A percentile compares a stretch with the other conserved stretches of the same genome.
Conservation (phyloP, 2,888 invertebrate species). For the Seira sanloemensis region DNA sequence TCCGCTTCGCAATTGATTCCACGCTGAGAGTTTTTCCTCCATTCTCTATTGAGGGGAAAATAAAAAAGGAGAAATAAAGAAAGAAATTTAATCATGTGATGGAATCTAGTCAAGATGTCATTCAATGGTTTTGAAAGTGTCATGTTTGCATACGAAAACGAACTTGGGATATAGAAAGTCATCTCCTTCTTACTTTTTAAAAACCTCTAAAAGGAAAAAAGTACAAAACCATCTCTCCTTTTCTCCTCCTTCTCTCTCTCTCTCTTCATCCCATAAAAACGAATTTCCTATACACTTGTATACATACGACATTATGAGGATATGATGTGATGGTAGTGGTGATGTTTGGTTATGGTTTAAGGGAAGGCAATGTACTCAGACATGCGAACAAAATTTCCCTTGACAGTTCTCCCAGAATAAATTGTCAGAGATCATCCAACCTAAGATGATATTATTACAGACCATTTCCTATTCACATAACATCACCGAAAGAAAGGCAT, state of each 20-base stretch:
- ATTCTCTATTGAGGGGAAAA: constrained; percentile 20
- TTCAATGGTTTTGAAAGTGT: constrained; percentile 63
- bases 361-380: background rate
- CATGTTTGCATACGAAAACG: constrained; percentile 60
- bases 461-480: constrained; percentile 65
- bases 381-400: constrained; percentile 44
- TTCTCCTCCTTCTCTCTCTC: constrained; percentile 7
- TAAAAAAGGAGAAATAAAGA: constrained; percentile 3
- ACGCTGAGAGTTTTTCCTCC: constrained; percentile 10
- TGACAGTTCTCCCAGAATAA: constrained; percentile 64
- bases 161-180: constrained; percentile 41
- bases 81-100: constrained; percentile 65
- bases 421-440: constrained; percentile 66
- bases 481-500: constrained; percentile 56
- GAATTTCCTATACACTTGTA: background rate
- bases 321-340: background rate
- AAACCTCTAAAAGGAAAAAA: constrained; percentile 25
- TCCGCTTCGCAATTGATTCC: constrained; percentile 48
- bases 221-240: background rate
- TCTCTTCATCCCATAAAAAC: background rate
- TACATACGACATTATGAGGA: background rate
- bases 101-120: constrained; percentile 65
- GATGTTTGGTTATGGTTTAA: background rate
- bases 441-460: constrained; percentile 66
- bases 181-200: constrained; percentile 20